phyloP scores from a whole-genome alignment of 2,888 invertebrate species.

The Plagiodera versicolora region DNA sequence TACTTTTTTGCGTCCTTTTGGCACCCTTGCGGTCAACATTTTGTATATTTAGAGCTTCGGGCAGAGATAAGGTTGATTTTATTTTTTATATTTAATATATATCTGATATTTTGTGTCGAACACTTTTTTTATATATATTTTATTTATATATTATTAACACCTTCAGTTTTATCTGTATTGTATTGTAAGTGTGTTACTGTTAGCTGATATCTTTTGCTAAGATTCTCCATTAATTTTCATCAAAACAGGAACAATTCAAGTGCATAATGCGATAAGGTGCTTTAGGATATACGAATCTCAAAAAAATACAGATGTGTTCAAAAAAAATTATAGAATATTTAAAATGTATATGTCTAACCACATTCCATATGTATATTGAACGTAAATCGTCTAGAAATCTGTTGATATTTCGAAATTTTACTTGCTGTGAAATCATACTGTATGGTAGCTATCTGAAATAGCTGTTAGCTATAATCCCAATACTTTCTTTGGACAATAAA shows the following conservation, averaged over 20 bases:
- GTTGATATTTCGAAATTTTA: conserved; percentile 44
- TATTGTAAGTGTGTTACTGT: conserved; percentile 23
- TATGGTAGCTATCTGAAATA: conserved; percentile 33
- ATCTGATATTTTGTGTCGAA: conserved; percentile 32
- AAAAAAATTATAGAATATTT: conserved; percentile 25
- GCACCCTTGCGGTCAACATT: conserved; percentile 5
- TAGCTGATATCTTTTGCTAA: conserved; percentile 9
- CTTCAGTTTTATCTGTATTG: conserved; percentile 17
- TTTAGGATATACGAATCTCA: conserved; percentile 38
- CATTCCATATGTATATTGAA: conserved; percentile 36
- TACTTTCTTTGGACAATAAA: conserved; percentile 39
- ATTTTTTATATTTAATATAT: conserved; percentile 30
- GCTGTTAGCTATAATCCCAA: conserved; percentile 31
- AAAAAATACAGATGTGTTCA: conserved; percentile 40
- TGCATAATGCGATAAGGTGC: conserved; percentile 37
- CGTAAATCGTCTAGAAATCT: conserved; percentile 25
- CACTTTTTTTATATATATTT: conserved; percentile 28
- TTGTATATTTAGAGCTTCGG: conserved; percentile 33
- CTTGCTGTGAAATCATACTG: conserved; percentile 35
- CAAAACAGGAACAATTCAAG: conserved; percentile 14
- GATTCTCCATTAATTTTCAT: background rate
- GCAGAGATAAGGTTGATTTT: conserved; percentile 45
- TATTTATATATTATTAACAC: conserved; percentile 26
- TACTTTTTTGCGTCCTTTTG: conserved; percentile 10
- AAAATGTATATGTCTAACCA: conserved; percentile 34